Base-by-base conservation (phyloP, 2,888 invertebrate genomes). In the Camponotus fellah region DNA sequence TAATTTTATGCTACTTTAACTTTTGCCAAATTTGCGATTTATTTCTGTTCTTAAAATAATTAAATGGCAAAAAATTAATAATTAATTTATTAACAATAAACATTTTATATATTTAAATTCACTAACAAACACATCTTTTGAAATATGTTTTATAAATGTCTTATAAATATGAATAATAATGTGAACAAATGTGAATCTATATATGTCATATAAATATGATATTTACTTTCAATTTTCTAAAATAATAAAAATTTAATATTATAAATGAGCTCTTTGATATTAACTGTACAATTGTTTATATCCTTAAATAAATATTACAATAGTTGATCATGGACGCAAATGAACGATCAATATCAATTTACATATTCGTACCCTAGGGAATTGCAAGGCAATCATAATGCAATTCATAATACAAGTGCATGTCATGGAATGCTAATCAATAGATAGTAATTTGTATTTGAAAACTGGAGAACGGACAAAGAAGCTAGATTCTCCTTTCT, bases 381-480 rank as follows among this genome's bases (percentile, higher is more conserved):
- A 75, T 75, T 6, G 21, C 46, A 6, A 43, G 6, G n/a, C 46
- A n/a, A 72, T 34, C 12, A 10, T 72, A 74, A 46, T 46, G 2
- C 32, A 74, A 74, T 74, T 46, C 34, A 75, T 75, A 34, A 34
- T 21, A 4, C 32, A 46, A n/a, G 8, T n/a, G 21, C 2, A 32
- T 65, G 3, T 53, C 21, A 34, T 49, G 12, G 12, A 49, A 64
- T 76, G 10, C 37, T 64, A 76, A 75, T 64, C 21, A 9, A 0
- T 64, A 75, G 1, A 53, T 76, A 49, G 10, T 21, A 10, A n/a
- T 64, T 60, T 43, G 17, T 10, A 43, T 64, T 65, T 34, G 12
- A 75, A 6, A 43, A 21, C 0, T 3, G 37, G 32, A 76, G 49
- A 21, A 75, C 26, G 26, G 26, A 26, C 14, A 64, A 64, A 53